Evolutionary conservation across 2,797 vertebrate species (phyloP).

Genomic region (Amblyopsis hoosieri): DNA sequence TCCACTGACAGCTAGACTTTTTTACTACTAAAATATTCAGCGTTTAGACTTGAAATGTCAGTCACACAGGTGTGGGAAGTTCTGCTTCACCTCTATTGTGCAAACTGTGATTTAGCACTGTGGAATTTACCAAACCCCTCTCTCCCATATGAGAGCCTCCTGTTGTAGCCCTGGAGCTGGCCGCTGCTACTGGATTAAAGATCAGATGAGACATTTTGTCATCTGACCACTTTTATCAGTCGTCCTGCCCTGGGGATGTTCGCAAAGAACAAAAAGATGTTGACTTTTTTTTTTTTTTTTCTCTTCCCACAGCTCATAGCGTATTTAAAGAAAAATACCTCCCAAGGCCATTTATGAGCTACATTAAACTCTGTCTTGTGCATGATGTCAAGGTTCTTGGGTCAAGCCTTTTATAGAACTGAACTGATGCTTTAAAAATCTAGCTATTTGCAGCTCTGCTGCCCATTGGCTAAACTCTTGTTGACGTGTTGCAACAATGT

Average conservation of each 20-base stretch:
- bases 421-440: constrained; percentile 50
- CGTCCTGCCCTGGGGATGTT: constrained; percentile 66
- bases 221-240: constrained; percentile 78
- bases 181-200: constrained; percentile 58
- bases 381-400: constrained; percentile 73
- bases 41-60: constrained; percentile 31
- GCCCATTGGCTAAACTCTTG: constrained; percentile 17
- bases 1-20: constrained; percentile 4
- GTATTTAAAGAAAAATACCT: constrained; percentile 65
- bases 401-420: constrained; percentile 45
- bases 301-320: constrained; percentile 43
- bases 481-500: constrained; percentile 36
- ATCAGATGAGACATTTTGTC: constrained; percentile 78
- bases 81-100: constrained; percentile 27
- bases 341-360: constrained; percentile 72
- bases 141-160: constrained; percentile 62
- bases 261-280: constrained; percentile 50
- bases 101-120: constrained; percentile 55
- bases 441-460: constrained; percentile 34
- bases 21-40: constrained; percentile 12
- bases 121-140: constrained; percentile 65
- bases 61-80: constrained; percentile 41
- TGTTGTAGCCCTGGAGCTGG: constrained; percentile 60
- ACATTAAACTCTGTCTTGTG: constrained; percentile 76
- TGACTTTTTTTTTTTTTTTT: constrained; percentile 28